Evolutionary conservation across 2,888 invertebrate genomes (phyloP), one percentile per base, ranked within the genome.

Genomic region (Drosophila siamana): DNA sequence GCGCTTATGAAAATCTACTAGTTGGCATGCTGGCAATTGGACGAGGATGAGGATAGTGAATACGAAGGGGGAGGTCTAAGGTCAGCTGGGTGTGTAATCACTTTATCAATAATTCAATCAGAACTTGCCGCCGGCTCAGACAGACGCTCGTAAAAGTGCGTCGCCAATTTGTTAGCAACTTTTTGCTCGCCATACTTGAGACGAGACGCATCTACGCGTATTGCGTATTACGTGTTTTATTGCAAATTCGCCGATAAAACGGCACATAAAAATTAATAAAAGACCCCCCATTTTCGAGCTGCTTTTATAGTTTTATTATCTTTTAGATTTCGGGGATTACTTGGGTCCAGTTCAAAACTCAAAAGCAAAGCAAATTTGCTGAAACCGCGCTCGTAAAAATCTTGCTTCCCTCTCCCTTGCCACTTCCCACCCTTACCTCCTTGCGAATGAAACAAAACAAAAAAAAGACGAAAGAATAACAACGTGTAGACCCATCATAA

Each of bases 31-130:
- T 9, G 3, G 13, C 4, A 15, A 16, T n/a, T 6, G 4, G 9
- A 15, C 0, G n/a, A 2, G 13, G 2, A 2, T 2, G 41, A 16
- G 13, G 9, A 4, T 11, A 6, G 30, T 0, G 9, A 28, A 9
- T 8, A 9, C 8, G 28, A 9, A n/a, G 33, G 30, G 33, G 8
- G 26, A 9, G 22, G n/a, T 59, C 9, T 38, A 26, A 51, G 59
- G 74, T 73, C 67, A 67, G 57, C 70, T 26, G 55, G 69, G 24
- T 33, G 44, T 70, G 71, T 78, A 88, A 86, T 84, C 85, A 86
- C 85, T 86, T 86, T 86, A 86, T 86, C 85, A 82, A 86, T 86
- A 86, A 88, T 86, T 86, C 88, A 88, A 86, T 86, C 85, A 88
- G 63, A 87, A 78, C 72, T 67, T 79, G 70, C 62, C 43, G 51